Evolutionary conservation across 2,888 invertebrate genomes (phyloP), one percentile per base, ranked within the genome.

Genomic region (Linnaemya vulpina): DNA sequence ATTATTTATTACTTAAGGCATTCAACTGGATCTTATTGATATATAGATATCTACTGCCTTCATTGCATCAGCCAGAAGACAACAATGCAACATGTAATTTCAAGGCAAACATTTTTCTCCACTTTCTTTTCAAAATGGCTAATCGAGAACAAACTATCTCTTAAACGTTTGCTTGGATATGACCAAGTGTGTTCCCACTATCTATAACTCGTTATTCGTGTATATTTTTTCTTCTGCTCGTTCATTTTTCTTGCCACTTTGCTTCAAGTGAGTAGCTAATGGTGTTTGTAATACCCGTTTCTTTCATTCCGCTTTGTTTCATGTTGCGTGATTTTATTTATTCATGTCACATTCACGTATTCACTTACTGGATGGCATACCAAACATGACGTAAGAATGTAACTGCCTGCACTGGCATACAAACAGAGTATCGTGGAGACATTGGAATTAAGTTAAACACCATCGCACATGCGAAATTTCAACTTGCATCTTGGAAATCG

Each of bases 261-360:
- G 30, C 53, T 51, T 58, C 8, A 25, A 25, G 80, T 74, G 7
- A 74, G 65, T 25, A 73, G 49, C 73, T 60, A 67, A 67, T 74
- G 25, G 63, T 51, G 67, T 67, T 80, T 71, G 62, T 63, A 67
- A 80, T 55, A 63, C 10, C 53, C 38, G 63, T 46, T 63, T 73
- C 46, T 46, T 71, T 79, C 9, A n/a, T 20, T 67, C 11, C 3
- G 11, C 38, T 51, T 53, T 17, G 13, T 62, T 46, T 22, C n/a
- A 22, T 63, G 46, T 46, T 49, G 65, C 68, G 8, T 55, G 30
- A 65, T 51, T 83, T 83, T 77, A 51, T 71, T 82, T 76, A 76
- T 76, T 71, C 82, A 76, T 49, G 63, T 82, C 82, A 71, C 75
- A 81, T 58, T 40, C 73, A 65, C 35, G 17, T n/a, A 43, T 46